Conservation (phyloP, 2,888 invertebrate genomes). For the Cerastoderma edule region DNA sequence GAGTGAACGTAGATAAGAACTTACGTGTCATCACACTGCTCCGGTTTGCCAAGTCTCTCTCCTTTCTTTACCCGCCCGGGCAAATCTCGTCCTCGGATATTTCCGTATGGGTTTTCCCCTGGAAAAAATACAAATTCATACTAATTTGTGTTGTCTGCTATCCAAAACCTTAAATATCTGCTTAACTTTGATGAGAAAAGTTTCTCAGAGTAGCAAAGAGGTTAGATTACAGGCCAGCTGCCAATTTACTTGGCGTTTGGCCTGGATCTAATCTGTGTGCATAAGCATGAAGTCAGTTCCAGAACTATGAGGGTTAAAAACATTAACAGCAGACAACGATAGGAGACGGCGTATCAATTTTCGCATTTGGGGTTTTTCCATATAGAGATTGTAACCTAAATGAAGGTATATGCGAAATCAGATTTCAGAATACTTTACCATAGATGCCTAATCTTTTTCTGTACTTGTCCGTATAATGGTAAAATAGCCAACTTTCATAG, state of each 20-base stretch:
- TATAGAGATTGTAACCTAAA: too few species aligned
- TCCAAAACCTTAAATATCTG: not conserved
- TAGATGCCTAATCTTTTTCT: too few species aligned
- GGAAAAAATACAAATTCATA: slow-evolving; percentile 11
- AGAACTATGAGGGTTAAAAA: too few species aligned
- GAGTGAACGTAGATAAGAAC: slow-evolving; percentile 16
- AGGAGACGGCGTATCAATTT: too few species aligned
- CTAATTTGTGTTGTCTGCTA: not conserved
- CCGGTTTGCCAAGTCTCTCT: slow-evolving; percentile 64
- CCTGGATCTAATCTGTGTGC: too few species aligned
- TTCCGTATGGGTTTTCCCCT: slow-evolving; percentile 65
- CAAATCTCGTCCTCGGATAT: slow-evolving; percentile 61
- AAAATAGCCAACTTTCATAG: too few species aligned
- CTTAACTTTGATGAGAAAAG: not conserved
- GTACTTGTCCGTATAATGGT: too few species aligned
- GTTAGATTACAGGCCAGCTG: not conserved
- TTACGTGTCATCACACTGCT: slow-evolving; percentile 68
- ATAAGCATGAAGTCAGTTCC: too few species aligned
- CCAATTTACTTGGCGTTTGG: not conserved
- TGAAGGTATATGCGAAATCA: too few species aligned
- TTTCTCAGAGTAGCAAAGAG: not conserved
- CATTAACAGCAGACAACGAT: too few species aligned
- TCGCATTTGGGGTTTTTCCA: too few species aligned
- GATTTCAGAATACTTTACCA: too few species aligned
- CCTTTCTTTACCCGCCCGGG: slow-evolving; percentile 60